Conservation (phyloP, 2,113 vertebrate genomes). For the Equus przewalskii region DNA sequence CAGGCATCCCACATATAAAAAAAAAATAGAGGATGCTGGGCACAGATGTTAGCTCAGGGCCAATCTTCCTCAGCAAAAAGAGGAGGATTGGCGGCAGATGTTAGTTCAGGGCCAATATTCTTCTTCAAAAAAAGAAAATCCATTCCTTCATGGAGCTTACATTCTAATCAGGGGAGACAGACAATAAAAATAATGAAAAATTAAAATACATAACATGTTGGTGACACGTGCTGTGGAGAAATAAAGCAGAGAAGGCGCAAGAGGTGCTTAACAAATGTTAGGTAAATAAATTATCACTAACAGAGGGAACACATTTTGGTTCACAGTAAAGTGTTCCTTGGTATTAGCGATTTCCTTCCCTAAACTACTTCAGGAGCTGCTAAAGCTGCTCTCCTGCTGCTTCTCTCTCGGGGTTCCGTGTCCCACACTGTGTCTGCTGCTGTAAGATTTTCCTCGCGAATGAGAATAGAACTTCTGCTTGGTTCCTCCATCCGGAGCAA, state of each 20-base stretch:
- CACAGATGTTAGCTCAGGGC: too few relatives aligned
- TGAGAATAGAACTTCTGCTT: not conserved
- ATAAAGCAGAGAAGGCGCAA: not conserved
- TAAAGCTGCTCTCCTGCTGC: not conserved
- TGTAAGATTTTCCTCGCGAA: not conserved
- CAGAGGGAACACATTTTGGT: slow-evolving; percentile 68
- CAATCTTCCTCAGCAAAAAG: too few relatives aligned
- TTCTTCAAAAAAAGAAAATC: not conserved
- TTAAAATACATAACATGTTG: not conserved
- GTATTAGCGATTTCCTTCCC: slow-evolving; percentile 2
- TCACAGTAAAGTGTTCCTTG: slow-evolving; percentile 75
- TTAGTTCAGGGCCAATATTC: too few relatives aligned
- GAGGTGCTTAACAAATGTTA: not conserved
- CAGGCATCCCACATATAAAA: too few relatives aligned
- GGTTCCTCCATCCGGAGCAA: not conserved
- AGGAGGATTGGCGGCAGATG: too few relatives aligned
- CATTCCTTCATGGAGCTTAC: not conserved
- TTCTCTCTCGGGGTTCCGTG: not conserved
- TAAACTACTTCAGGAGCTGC: not conserved
- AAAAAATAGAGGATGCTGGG: too few relatives aligned
- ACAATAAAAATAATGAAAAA: not conserved
- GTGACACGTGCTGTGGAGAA: not conserved
- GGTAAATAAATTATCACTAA: not conserved
- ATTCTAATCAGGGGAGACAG: not conserved
- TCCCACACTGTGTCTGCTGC: not conserved